These are phyloP conservation scores for Malurus alboscapulatus DNA, from an alignment of 2,113 vertebrate genomes.

Conservation along the genomic window DNA sequence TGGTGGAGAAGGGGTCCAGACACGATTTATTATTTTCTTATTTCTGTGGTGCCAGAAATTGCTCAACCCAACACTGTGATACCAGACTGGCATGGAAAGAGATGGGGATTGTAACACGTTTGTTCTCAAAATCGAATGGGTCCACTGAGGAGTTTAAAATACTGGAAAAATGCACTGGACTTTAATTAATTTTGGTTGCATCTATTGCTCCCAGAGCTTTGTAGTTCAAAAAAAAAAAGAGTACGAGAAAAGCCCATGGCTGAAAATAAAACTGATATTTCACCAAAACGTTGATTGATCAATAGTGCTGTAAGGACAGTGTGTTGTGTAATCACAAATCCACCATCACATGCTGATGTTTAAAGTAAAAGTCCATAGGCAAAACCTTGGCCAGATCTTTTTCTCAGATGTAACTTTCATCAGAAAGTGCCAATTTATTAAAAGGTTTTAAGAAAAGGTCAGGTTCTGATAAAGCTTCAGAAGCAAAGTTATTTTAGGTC, in stretches of 20 bases:
- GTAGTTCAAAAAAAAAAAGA: background rate
- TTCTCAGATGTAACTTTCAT: background rate
- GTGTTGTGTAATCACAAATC: no score
- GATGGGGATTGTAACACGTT: background rate
- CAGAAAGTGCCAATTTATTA: constrained; percentile 10
- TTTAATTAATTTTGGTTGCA: background rate
- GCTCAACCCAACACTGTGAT: background rate
- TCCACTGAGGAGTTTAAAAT: background rate
- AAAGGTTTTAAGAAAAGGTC: constrained; percentile 29
- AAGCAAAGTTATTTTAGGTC: background rate
- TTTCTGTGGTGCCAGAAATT: background rate
- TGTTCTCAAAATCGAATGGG: background rate
- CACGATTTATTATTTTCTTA: background rate
- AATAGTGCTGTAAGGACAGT: background rate
- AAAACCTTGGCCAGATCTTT: background rate
- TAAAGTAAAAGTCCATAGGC: background rate
- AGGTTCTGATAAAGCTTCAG: constrained; percentile 2
- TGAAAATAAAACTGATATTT: background rate
- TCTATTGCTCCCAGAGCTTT: background rate
- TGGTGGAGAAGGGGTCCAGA: background rate
- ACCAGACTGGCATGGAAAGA: background rate
- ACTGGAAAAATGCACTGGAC: background rate
- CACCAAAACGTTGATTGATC: background rate
- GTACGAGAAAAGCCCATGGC: background rate
- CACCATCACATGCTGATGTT: fast-evolving